A percentile compares a stretch with the other conserved stretches of the same genome.
Conservation (phyloP, 1,140 invertebrate species). For the Callitettix versicolor region DNA sequence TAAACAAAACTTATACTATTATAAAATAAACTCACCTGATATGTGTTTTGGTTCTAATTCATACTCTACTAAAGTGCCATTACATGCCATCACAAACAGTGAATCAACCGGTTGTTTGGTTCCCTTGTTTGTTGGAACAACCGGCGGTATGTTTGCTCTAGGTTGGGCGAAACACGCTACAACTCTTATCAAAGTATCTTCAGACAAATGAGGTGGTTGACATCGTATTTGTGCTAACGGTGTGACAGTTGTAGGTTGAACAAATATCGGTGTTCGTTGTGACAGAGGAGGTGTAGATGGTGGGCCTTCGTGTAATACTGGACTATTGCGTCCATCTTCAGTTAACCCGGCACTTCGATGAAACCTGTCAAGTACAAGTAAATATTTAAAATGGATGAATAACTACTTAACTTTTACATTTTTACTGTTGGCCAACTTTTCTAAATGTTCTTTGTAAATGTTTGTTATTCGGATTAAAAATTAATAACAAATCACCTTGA, state of each 20-base stretch:
- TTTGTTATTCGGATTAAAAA: neutral
- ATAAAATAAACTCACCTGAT: conserved; percentile 44
- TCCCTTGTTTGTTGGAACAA: neutral
- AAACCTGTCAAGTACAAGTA: conserved; percentile 52
- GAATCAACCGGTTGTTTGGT: conserved; percentile 59
- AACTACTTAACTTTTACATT: no score
- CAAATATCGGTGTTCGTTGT: conserved; percentile 79
- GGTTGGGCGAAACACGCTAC: conserved; percentile 67
- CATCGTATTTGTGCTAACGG: conserved; percentile 66
- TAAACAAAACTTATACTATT: no score
- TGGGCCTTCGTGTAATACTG: conserved; percentile 43
- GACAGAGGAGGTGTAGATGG: conserved; percentile 65
- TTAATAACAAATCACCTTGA: conserved; percentile 39
- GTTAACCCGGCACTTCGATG: conserved; percentile 88
- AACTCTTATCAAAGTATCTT: conserved; percentile 51
- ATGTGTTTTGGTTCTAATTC: conserved; percentile 72
- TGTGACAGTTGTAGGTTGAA: conserved; percentile 63
- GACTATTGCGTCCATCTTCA: conserved; percentile 59
- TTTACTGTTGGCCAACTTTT: neutral
- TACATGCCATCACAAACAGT: conserved; percentile 80
- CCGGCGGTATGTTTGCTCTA: conserved; percentile 55
- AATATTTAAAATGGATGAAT: neutral
- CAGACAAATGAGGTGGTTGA: neutral
- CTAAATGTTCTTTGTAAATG: neutral
- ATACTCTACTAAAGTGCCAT: conserved; percentile 82